Conservation (phyloP, 2,797 vertebrate genomes). For the Centropyge bicolor region DNA sequence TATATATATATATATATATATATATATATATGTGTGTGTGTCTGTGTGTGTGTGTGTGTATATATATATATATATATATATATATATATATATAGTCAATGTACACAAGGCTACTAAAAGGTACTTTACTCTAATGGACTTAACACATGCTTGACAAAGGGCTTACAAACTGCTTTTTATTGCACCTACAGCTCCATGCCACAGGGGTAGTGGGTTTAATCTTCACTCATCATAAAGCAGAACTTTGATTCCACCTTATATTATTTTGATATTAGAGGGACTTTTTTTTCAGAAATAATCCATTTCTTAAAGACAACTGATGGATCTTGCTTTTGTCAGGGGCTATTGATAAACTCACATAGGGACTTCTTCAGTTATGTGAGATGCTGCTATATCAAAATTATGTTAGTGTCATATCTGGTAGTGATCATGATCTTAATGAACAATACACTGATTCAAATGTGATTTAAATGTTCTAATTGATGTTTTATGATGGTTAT, state of each 20-base stretch:
- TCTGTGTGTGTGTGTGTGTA: no score
- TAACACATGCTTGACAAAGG: neutral
- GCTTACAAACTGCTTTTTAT: neutral
- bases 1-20: no score
- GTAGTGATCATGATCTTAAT: neutral
- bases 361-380: neutral
- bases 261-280: no score
- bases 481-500: slow-evolving; percentile 1
- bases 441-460: neutral
- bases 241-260: no score
- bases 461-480: neutral
- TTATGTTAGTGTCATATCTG: neutral
- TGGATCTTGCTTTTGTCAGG: neutral
- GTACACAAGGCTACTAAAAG: neutral
- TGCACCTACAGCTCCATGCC: no score
- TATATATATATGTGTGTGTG: no score
- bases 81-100: neutral
- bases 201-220: neutral
- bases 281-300: neutral
- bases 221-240: neutral
- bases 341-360: slow-evolving; percentile 7
- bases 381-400: neutral
- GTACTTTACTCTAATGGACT: neutral
- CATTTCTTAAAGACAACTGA: neutral
- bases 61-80: no score